These are phyloP conservation scores for Falco novaeseelandiae DNA, from an alignment of 2,797 vertebrate genomes.

Conservation along the genomic window DNA sequence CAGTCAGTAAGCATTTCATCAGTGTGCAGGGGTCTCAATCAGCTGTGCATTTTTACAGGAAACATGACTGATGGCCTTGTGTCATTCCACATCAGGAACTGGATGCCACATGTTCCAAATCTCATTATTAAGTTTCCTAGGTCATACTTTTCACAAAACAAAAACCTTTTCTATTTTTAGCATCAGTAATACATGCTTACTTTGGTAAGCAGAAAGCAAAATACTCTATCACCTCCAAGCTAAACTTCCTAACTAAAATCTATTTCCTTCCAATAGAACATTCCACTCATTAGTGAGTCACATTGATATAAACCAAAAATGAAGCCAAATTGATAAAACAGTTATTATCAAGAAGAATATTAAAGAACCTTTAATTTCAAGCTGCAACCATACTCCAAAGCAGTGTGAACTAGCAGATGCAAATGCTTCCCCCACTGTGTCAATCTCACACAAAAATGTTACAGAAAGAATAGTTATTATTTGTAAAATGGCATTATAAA, in stretches of 20 bases:
- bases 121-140: not conserved
- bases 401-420: conserved; percentile 57
- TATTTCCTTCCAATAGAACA: not conserved
- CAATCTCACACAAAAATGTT: conserved; percentile 5
- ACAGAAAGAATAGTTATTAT: not conserved
- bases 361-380: conserved; percentile 55
- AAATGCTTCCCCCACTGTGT: conserved; percentile 16
- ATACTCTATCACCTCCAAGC: not conserved
- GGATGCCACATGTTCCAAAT: not conserved
- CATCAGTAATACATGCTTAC: not conserved
- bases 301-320: not conserved
- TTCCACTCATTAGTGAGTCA: not conserved
- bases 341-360: conserved; percentile 26
- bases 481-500: not conserved
- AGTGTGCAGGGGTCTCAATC: not conserved
- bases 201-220: not conserved
- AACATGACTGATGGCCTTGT: not conserved
- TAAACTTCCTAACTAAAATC: not conserved
- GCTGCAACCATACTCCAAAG: conserved; percentile 64
- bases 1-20: not conserved
- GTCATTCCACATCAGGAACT: not conserved
- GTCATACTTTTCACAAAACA: not conserved
- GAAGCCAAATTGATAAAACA: not conserved
- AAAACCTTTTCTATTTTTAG: not conserved
- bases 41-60: not conserved